phyloP scores from a whole-genome alignment of 2,113 vertebrate genomes.

The Esox niger region DNA sequence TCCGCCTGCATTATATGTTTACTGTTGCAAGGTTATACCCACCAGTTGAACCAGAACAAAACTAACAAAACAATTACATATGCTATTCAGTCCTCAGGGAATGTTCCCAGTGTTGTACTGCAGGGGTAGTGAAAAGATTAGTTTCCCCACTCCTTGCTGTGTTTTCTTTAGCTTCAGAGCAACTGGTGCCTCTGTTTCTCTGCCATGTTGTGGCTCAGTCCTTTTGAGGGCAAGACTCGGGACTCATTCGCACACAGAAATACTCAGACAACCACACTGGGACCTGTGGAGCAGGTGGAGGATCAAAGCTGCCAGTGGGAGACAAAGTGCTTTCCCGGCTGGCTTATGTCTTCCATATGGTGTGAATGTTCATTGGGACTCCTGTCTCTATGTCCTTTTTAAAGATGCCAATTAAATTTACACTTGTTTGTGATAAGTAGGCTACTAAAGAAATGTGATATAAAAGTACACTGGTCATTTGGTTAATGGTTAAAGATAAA shows the following conservation, averaged over 20 bases:
- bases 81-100: constrained; percentile 12
- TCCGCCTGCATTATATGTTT: neutral
- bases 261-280: constrained; percentile 21
- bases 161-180: constrained; percentile 40
- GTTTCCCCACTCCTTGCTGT: too few relatives aligned
- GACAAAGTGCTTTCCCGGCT: constrained; percentile 38
- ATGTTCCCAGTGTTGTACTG: constrained; percentile 37
- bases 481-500: too few relatives aligned
- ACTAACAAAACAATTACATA: neutral
- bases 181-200: constrained; percentile 45
- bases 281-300: constrained; percentile 54
- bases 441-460: too few relatives aligned
- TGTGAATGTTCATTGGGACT: constrained; percentile 1
- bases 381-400: too few relatives aligned
- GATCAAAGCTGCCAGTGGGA: constrained; percentile 42
- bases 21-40: too few relatives aligned
- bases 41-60: neutral
- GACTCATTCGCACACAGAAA: constrained; percentile 35
- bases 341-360: neutral
- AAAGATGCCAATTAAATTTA: too few relatives aligned
- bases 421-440: too few relatives aligned
- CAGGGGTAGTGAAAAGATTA: constrained; percentile 36
- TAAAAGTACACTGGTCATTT: too few relatives aligned
- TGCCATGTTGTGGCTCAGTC: constrained; percentile 48
- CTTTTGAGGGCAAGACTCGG: constrained; percentile 38